Base-by-base conservation (phyloP, 1,140 invertebrate genomes). In the Trinorchestia longiramus region DNA sequence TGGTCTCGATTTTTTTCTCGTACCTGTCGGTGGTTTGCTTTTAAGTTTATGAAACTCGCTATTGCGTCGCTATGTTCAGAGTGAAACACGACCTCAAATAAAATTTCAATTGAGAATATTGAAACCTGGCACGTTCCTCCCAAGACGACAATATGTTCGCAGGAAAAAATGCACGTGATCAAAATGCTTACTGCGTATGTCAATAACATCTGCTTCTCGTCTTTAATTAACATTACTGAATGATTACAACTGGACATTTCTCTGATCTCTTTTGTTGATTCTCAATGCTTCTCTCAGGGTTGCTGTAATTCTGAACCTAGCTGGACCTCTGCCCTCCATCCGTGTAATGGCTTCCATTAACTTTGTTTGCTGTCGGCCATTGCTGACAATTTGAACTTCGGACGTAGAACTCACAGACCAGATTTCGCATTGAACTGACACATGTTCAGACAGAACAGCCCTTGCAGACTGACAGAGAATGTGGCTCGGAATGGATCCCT, bases 291-390 rank as follows among this genome's bases (percentile, higher is more conserved):
- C 62, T 77, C 62, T 77, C 15, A 19, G 15, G 11, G 62, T 77
- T 77, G 62, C 62, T 36, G 62, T 77, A 77, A 36, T 36, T 77
- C 62, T 77, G 28, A 77, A 77, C 62, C 62, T 77, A 77, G 62
- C 62, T 77, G 62, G 28, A 28, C 62, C 62, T 77, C 15, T 77
- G 62, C 62, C 28, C 62, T 77, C 62, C 62, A 77, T 19, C 62
- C 62, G 62, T 77, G 62, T 77, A 77, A 77, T 77, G 62, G 62
- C 62, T 77, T 77, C 88, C 88, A 90, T 90, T 90, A 90, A 43
- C 88, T 90, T 90, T 90, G 88, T 90, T 90, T 90, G 88, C 88
- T 43, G n/a, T 90, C n/a, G 43, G 88, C 43, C 88, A 90, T 90
- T 43, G 43, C 88, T 90, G 43, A 90, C 43, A 90, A 90, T 90